Conservation (phyloP, 2,797 vertebrate species). For the Heterohyrax brucei region DNA sequence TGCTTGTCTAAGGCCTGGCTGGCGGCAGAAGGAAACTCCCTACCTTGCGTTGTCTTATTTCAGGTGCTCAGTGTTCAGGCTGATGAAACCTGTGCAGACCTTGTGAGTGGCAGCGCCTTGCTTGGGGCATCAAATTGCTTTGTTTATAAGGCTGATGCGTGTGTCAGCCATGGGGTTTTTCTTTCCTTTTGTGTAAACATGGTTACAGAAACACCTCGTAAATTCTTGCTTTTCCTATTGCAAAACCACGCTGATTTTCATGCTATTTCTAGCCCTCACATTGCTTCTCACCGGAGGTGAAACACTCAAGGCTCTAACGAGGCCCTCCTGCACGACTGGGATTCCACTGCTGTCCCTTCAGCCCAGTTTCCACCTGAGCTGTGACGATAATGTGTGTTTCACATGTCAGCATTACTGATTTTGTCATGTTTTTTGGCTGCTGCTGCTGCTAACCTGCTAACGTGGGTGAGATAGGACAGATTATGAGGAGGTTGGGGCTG, state of each 20-base stretch:
- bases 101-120: not conserved
- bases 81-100: not conserved
- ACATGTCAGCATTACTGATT: not conserved
- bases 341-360: constrained; percentile 56
- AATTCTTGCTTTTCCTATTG: constrained; percentile 70
- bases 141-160: not conserved
- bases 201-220: constrained; percentile 53
- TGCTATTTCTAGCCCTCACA: not conserved
- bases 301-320: constrained; percentile 57
- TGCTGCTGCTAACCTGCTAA: not conserved
- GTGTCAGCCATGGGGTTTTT: not conserved
- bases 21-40: not conserved
- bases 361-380: constrained; percentile 31
- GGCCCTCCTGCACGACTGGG: constrained; percentile 43
- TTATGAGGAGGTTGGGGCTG: not conserved
- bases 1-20: constrained; percentile 57
- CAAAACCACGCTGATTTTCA: constrained; percentile 46
- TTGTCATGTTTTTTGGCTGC: not conserved
- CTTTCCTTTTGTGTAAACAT: not conserved
- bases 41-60: accelerated
- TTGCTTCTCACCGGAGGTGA: constrained; percentile 2
- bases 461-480: not conserved
- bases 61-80: not conserved
- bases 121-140: constrained; percentile 10
- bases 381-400: constrained; percentile 49